Evolutionary conservation across 2,888 invertebrate species (phyloP), one percentile per base, ranked within the genome.

Genomic region (Asteroscopus sphinx): DNA sequence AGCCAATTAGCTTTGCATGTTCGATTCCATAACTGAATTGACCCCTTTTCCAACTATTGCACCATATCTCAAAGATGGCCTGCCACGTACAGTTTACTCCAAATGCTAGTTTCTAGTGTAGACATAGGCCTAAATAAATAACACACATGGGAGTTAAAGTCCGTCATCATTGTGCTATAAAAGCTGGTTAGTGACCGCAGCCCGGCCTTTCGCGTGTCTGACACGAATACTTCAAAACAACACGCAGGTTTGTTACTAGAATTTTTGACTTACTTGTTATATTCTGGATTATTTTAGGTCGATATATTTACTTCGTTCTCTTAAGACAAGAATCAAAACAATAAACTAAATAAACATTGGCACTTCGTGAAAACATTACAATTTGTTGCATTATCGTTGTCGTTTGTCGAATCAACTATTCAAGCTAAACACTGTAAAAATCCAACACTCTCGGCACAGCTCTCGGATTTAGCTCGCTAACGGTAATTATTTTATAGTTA

Each of bases 141-240:
- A n/a, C n/a, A n/a, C n/a, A n/a, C n/a, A 35, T 15, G 2, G 13
- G 9, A 13, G 15, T 1, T 12, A 32, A n/a, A 4, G 9, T 11
- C 28, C 32, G n/a, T 32, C 5, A 1, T 12, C 12, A 12, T 12
- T 32, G 6, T 7, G 32, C 12, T 32, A 12, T 5, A 5, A 12
- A 32, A 32, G 7, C 12, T 7, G 55, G 28, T 25, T 26, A 28
- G 28, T 45, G 17, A 64, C 55, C 44, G n/a, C 57, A 45, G 33
- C 8, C 15, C 12, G 12, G 56, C 39, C 39, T 55, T 25, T 40
- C n/a, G 44, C 44, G 35, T 54, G 55, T 13, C 33, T 17, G 13
- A 30, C 44, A 25, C 13, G 17, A 13, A 40, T 45, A 13, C 7
- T 40, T 39, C 11, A 54, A n/a, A 28, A 12, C 25, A 25, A 26